Conservation (phyloP, 2,888 invertebrate genomes). For the Digitonthophagus gazella region DNA sequence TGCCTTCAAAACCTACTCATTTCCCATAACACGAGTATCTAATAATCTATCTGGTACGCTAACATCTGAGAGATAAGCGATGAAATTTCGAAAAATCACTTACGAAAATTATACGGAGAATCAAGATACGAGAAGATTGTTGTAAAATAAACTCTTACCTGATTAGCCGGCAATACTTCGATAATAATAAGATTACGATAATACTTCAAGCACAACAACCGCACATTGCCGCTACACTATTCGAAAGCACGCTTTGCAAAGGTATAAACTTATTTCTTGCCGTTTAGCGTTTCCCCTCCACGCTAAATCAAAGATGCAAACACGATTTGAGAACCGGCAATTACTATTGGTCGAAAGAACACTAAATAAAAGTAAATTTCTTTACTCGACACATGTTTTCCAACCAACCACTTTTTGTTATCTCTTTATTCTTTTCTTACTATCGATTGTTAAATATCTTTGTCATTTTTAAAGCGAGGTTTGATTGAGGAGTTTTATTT, state of each 20-base stretch:
- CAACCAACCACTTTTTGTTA: not conserved
- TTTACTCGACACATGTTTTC: no score
- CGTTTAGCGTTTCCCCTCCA: not conserved
- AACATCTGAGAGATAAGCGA: not conserved
- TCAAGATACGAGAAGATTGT: no score
- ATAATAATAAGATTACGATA: not conserved
- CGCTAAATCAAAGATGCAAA: not conserved
- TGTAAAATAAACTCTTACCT: not conserved
- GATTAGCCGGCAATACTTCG: not conserved
- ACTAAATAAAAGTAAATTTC: not conserved
- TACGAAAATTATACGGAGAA: not conserved
- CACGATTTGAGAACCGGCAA: not conserved
- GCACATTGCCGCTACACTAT: not conserved
- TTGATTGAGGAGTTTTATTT: no score
- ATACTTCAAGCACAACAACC: not conserved
- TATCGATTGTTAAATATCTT: no score
- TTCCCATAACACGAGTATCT: constrained; percentile 3
- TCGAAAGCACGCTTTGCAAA: not conserved
- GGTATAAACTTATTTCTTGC: not conserved
- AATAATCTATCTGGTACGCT: not conserved
- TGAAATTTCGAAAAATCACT: not conserved
- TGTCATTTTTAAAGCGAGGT: no score
- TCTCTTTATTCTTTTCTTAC: no score
- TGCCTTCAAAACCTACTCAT: constrained; percentile 15
- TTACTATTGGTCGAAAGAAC: not conserved